Percentiles rank a stretch among this genome's conserved stretches.
These are phyloP conservation scores for Hydrolagus affinis DNA, from an alignment of 2,113 vertebrate species.

Conservation along the genomic window DNA sequence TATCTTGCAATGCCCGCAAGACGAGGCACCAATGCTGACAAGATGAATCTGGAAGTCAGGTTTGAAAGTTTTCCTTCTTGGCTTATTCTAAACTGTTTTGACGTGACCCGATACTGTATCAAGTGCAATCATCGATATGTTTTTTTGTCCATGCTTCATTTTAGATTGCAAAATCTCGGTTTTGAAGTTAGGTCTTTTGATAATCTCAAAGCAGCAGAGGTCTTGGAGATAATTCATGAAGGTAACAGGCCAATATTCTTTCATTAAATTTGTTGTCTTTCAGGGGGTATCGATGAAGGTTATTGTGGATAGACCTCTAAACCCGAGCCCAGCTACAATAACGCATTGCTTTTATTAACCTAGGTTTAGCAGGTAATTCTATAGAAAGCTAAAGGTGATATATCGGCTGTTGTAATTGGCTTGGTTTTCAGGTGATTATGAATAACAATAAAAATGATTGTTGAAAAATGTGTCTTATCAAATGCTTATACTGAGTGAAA, in stretches of 20 bases:
- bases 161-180: conserved; percentile 62
- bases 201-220: conserved; percentile 56
- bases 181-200: conserved; percentile 74
- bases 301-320: too few relatives aligned
- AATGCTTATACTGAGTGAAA: background rate
- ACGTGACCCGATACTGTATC: too few relatives aligned
- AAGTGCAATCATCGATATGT: background rate
- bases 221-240: conserved; percentile 55
- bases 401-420: background rate
- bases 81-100: too few relatives aligned
- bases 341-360: background rate
- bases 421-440: background rate
- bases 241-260: conserved; percentile 54
- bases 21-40: conserved; percentile 67
- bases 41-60: conserved; percentile 64
- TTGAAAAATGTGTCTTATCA: background rate
- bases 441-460: background rate
- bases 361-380: background rate
- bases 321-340: background rate
- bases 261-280: background rate
- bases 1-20: conserved; percentile 52
- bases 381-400: background rate
- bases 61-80: conserved; percentile 38
- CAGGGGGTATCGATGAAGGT: background rate
- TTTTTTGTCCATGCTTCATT: conserved; percentile 15